These are phyloP conservation scores for Zaprionus obscuricornis DNA, from an alignment of 2,888 invertebrate genomes.

Conservation along the genomic window DNA sequence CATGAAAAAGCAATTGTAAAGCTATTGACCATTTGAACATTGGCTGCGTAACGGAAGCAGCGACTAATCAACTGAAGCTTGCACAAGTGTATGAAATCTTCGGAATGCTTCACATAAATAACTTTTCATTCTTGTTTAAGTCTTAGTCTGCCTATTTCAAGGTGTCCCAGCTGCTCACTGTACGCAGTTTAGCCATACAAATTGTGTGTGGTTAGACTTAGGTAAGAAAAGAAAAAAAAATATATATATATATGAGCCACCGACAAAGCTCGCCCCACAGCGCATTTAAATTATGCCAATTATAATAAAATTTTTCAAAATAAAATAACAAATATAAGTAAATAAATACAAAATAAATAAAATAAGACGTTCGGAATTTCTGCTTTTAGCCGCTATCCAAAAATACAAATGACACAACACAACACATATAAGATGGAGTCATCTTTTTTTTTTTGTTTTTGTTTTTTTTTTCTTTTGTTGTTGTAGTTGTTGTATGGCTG, in stretches of 20 bases:
- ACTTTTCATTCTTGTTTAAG: too few relatives aligned
- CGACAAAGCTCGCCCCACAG: constrained; percentile 66
- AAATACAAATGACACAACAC: constrained; percentile 59
- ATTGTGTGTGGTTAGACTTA: constrained; percentile 60
- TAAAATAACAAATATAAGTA: constrained; percentile 21
- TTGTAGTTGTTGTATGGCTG: not conserved
- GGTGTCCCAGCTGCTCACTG: constrained; percentile 37
- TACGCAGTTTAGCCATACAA: constrained; percentile 55
- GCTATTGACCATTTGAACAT: too few relatives aligned
- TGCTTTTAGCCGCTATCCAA: constrained; percentile 53
- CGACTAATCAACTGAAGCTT: too few relatives aligned
- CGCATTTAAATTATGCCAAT: constrained; percentile 74
- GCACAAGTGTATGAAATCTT: too few relatives aligned
- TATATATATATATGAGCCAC: constrained; percentile 13
- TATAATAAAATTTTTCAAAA: constrained; percentile 66
- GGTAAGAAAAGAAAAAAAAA: constrained; percentile 21
- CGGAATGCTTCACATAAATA: too few relatives aligned
- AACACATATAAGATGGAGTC: constrained; percentile 46
- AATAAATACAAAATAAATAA: constrained; percentile 24
- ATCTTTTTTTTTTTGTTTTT: constrained; percentile 42
- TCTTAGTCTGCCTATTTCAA: constrained; percentile 52
- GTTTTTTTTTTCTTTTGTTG: not conserved
- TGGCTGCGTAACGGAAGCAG: too few relatives aligned
- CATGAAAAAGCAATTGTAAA: too few relatives aligned
- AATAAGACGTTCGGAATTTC: constrained; percentile 56